Percentiles rank a stretch among this genome's conserved stretches.
phyloP scores from a whole-genome alignment of 2,113 vertebrate species.

The Nestor notabilis region DNA sequence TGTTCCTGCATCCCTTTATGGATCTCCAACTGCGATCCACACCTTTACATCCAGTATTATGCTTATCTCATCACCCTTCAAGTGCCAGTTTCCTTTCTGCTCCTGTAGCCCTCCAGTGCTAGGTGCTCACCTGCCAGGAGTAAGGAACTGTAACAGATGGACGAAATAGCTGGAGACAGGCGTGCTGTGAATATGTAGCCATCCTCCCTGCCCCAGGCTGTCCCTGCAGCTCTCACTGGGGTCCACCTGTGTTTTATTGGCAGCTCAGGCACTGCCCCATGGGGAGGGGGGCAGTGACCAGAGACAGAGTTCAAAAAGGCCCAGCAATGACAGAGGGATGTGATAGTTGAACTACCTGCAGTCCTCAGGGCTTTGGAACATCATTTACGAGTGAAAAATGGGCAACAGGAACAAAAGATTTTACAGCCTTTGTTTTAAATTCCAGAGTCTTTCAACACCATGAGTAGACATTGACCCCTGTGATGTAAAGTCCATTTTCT shows the following conservation, averaged over 20 bases:
- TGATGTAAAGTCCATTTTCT: background rate
- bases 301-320: background rate
- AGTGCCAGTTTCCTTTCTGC: background rate
- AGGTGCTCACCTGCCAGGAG: background rate
- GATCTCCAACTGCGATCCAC: background rate
- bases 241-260: background rate
- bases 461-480: background rate
- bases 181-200: background rate
- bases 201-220: background rate
- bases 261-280: background rate
- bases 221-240: background rate
- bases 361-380: background rate
- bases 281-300: background rate
- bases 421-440: background rate
- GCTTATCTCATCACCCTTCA: background rate
- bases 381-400: background rate
- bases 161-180: background rate
- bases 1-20: background rate
- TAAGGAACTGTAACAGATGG: constrained; percentile 19
- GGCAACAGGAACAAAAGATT: background rate
- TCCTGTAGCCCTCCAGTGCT: background rate
- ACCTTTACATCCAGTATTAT: background rate
- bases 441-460: background rate
- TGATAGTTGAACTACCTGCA: background rate
- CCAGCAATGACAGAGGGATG: background rate